These are phyloP conservation scores for Enteromius radiatus DNA, from an alignment of 2,797 vertebrate genomes.

Conservation along the genomic window DNA sequence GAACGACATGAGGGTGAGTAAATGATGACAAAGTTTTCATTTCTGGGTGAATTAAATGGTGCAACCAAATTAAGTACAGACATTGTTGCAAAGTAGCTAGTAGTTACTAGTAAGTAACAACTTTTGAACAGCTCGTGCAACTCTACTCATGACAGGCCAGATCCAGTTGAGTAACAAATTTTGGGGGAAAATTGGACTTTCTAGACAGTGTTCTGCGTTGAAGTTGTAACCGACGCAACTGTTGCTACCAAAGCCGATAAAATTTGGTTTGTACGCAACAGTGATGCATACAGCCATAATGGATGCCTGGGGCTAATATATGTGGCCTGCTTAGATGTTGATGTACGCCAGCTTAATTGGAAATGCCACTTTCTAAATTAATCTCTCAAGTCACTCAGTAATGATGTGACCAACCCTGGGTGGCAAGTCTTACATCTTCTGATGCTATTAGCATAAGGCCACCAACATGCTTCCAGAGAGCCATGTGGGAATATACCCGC, in stretches of 20 bases:
- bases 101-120: background rate
- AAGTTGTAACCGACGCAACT: background rate
- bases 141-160: background rate
- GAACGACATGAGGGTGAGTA: background rate
- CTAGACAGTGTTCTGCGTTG: background rate
- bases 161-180: background rate
- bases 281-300: background rate
- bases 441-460: slow-evolving; percentile 61
- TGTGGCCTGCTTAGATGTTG: slow-evolving; percentile 26
- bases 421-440: slow-evolving; percentile 55
- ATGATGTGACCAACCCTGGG: slow-evolving; percentile 53
- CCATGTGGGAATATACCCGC: slow-evolving; percentile 76
- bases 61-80: background rate
- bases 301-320: slow-evolving; percentile 30
- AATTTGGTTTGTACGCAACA: background rate
- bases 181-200: background rate
- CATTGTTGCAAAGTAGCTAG: background rate
- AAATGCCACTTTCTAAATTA: slow-evolving; percentile 53
- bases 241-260: background rate
- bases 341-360: slow-evolving; percentile 46
- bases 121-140: background rate
- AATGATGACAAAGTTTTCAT: background rate
- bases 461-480: slow-evolving; percentile 69
- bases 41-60: background rate
- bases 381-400: slow-evolving; percentile 48